Base-by-base conservation (phyloP, 2,113 vertebrate genomes). In the Tetrao urogallus region DNA sequence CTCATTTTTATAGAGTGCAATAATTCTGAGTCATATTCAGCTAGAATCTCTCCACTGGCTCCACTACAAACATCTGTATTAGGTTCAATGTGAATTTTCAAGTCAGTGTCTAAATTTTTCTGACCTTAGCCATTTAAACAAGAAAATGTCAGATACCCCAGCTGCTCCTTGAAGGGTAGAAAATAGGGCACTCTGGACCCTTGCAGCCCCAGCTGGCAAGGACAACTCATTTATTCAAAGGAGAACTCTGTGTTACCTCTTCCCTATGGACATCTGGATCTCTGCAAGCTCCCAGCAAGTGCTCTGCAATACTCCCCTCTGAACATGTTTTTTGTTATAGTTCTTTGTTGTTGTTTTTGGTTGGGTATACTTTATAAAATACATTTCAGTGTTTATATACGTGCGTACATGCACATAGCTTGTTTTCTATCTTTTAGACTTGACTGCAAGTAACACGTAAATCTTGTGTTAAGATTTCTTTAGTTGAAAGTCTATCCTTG, bases 1-100 rank as follows among this genome's bases (percentile, higher is more conserved):
- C 38, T 93, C 63, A 63, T 94, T 93, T 91, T 89, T 82, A 87
- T 60, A 58, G 50, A 28, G 10, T 58, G 28, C 19, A 87, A 54
- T 76, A 85, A 72, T 45, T 79, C 36, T 70, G 76, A 84, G 28
- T 34, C 32, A 47, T 73, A 73, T 82, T 93, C 50, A 73, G 28
- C 38, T 82, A 76, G 40, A 70, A 66, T 15, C 16, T 80, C 28
- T 70, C 50, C 58, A 76, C 38, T 52, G 63, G 36, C 30, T 92
- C 56, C 27, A 30, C 36, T 89, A 56, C 36, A 92, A 86, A 79
- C 13, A 52, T 65, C 56, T 75, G 8, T 65, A 40, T 76, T 87
- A 87, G 32, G 27, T 20, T 10, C 9, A 82, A 21, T 0, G 0
- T 48, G 65, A 38, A 2, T 75, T 91, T 86, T 17, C 42, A 81